phyloP scores from a whole-genome alignment of 2,113 vertebrate genomes.

The Hypanus sabinus region DNA sequence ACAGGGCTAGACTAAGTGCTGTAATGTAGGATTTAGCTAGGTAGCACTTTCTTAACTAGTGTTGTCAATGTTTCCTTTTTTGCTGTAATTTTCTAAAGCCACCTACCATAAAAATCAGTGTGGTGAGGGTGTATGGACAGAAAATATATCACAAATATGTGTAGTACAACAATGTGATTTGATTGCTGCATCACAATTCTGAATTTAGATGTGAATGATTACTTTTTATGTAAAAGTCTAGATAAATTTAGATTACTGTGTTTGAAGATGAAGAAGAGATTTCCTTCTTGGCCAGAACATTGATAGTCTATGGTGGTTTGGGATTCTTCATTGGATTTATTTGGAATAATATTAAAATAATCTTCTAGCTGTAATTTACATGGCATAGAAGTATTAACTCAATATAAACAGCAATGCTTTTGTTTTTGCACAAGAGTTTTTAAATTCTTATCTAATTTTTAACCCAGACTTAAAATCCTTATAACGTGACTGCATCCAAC shows the following conservation, averaged over 20 bases:
- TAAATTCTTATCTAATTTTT: not conserved
- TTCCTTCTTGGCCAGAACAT: not conserved
- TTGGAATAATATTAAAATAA: not conserved
- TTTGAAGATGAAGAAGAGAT: not conserved
- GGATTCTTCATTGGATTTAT: not conserved
- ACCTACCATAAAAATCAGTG: not conserved
- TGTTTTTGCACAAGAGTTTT: not conserved
- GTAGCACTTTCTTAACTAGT: too few species aligned
- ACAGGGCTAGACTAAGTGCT: too few species aligned
- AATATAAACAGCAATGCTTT: not conserved
- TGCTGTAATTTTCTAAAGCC: too few species aligned
- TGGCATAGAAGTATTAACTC: not conserved
- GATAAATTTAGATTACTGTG: not conserved
- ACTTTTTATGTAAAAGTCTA: not conserved
- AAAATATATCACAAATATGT: not conserved
- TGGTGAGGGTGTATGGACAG: not conserved
- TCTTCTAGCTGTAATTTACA: not conserved
- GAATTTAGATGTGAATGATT: not conserved
- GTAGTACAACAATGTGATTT: not conserved
- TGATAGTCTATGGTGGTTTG: not conserved
- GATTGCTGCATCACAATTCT: not conserved
- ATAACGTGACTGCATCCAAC: not conserved
- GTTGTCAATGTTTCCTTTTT: too few species aligned
- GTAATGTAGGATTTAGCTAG: too few species aligned
- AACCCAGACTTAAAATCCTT: not conserved